phyloP scores from a whole-genome alignment of 2,888 invertebrate species.

The Steinernema scapterisci region DNA sequence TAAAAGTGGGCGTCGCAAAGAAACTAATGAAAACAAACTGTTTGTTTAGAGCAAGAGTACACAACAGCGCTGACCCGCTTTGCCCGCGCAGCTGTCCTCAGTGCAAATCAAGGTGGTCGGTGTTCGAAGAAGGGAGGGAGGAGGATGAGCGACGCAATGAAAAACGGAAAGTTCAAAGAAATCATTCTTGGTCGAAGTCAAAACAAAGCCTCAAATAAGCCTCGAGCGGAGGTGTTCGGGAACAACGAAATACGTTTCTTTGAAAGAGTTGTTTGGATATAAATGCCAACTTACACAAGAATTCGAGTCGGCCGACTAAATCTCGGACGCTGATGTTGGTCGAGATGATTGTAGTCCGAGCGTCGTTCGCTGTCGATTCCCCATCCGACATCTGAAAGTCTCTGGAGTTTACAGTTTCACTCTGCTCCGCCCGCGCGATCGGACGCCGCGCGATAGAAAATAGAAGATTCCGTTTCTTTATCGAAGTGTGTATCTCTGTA shows the following conservation, averaged over 20 bases:
- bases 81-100: constrained; percentile 17
- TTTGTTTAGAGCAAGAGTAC: constrained; percentile 29
- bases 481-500: too few relatives aligned
- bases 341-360: not conserved
- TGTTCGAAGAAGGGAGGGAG: not conserved
- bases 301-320: constrained; percentile 7
- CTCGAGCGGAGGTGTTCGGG: too few relatives aligned
- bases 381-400: not conserved
- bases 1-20: not conserved
- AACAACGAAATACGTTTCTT: too few relatives aligned
- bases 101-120: constrained; percentile 23
- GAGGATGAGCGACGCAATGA: too few relatives aligned
- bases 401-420: not conserved
- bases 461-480: too few relatives aligned
- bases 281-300: constrained; percentile 1
- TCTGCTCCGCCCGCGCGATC: not conserved
- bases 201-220: not conserved
- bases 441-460: too few relatives aligned
- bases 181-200: not conserved
- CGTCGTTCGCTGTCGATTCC: not conserved
- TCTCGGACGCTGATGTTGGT: constrained; percentile 23
- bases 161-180: not conserved
- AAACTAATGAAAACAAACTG: constrained; percentile 17
- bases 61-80: constrained; percentile 15
- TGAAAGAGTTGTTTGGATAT: not conserved